These are phyloP conservation scores for Saguinus midas DNA, from an alignment of 2,113 vertebrate genomes.

Conservation along the genomic window DNA sequence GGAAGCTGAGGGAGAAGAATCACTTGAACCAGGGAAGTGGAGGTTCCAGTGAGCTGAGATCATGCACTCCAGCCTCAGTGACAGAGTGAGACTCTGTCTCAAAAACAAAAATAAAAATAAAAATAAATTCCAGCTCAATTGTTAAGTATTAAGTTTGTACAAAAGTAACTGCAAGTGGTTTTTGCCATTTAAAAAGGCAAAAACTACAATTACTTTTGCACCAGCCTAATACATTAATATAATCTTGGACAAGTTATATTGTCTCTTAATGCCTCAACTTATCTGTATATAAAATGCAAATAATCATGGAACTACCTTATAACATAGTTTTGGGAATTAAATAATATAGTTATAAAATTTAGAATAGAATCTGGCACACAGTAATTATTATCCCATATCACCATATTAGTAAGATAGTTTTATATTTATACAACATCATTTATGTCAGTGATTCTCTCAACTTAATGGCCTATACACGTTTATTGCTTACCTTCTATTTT, in stretches of 20 bases:
- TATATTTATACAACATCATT: neutral
- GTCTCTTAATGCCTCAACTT: neutral
- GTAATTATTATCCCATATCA: neutral
- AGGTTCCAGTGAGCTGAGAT: too few species aligned
- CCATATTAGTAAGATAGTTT: neutral
- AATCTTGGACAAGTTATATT: neutral
- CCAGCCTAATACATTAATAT: neutral
- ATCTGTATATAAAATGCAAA: conserved; percentile 7
- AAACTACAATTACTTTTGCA: too few species aligned
- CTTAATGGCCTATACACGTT: neutral
- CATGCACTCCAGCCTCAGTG: too few species aligned
- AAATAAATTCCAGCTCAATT: neutral
- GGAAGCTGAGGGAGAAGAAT: too few species aligned
- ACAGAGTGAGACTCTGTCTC: too few species aligned
- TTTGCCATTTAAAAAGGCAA: too few species aligned
- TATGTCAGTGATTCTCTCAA: neutral
- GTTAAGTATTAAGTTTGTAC: neutral
- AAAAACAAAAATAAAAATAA: too few species aligned
- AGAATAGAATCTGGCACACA: neutral
- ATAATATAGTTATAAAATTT: neutral
- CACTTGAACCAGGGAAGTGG: too few species aligned
- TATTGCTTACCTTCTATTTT: conserved; percentile 15
- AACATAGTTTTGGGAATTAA: neutral
- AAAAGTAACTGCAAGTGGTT: too few species aligned
- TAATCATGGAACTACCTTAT: neutral